Conservation (phyloP, 2,888 invertebrate species). For the Microplitis manilae region DNA sequence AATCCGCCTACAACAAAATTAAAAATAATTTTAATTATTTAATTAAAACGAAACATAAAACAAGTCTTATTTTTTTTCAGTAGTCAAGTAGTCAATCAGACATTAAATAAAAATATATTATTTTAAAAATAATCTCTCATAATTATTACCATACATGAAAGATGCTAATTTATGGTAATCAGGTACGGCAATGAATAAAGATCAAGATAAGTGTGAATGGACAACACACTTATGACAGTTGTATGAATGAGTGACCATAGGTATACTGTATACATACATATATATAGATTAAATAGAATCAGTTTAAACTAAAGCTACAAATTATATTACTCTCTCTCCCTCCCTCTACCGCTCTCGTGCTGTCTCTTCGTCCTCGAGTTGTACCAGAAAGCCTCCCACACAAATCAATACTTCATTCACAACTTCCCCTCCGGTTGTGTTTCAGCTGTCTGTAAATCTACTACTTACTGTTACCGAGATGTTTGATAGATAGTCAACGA, state of each 20-base stretch:
- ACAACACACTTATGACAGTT: conserved; percentile 15
- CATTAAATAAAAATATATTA: not conserved
- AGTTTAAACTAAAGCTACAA: conserved; percentile 28
- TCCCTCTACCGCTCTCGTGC: conserved; percentile 5
- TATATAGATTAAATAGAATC: conserved; percentile 6
- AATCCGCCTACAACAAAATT: conserved; percentile 82
- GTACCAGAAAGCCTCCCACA: conserved; percentile 57
- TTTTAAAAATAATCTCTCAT: conserved; percentile 11
- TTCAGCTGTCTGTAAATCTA: not conserved
- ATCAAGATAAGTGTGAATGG: conserved; percentile 33
- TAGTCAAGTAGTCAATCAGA: conserved; percentile 16
- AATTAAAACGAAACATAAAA: not conserved
- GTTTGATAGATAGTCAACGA: not conserved
- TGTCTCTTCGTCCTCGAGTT: not conserved
- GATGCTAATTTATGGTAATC: conserved; percentile 39
- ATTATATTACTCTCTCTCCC: conserved; percentile 8
- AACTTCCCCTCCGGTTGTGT: conserved; percentile 52
- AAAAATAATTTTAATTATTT: not conserved
- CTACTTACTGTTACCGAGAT: not conserved
- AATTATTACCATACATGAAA: conserved; percentile 9
- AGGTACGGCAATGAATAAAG: conserved; percentile 24
- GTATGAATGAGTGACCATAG: conserved; percentile 28
- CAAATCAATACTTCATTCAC: conserved; percentile 68
- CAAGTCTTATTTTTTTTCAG: conserved; percentile 1
- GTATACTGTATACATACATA: not conserved